Conservation (phyloP, 2,797 vertebrate genomes). For the Poecilia picta region DNA sequence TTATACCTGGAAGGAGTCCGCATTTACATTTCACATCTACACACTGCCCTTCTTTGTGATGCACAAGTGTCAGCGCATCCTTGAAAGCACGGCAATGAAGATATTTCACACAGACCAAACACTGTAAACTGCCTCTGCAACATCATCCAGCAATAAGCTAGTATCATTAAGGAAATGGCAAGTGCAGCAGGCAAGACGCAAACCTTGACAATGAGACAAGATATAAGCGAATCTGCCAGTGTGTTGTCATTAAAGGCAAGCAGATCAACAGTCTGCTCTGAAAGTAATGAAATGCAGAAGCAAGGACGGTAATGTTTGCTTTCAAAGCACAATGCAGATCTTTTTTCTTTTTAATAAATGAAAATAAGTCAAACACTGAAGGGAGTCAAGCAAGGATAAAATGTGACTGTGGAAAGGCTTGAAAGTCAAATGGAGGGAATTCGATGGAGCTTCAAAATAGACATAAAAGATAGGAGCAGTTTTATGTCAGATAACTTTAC, state of each 20-base stretch:
- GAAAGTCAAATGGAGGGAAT: neutral
- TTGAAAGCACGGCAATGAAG: conserved; percentile 18
- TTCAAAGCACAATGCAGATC: conserved; percentile 8
- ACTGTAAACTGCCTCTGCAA: neutral
- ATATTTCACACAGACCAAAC: conserved; percentile 9
- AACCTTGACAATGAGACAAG: conserved; percentile 6
- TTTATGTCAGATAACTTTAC: neutral
- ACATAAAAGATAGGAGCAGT: neutral
- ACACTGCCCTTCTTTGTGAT: neutral
- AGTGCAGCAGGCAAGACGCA: neutral
- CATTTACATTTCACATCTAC: neutral
- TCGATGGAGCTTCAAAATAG: neutral
- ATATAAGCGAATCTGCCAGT: neutral
- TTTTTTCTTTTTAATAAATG: conserved; percentile 9
- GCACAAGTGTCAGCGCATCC: conserved; percentile 11
- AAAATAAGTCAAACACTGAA: conserved; percentile 22
- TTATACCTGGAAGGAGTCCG: neutral
- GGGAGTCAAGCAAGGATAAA: conserved; percentile 12
- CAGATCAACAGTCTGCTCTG: conserved; percentile 4
- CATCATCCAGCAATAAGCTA: conserved; percentile 3
- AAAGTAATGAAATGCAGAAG: conserved; percentile 4
- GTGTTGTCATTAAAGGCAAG: conserved; percentile 9
- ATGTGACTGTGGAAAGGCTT: conserved; percentile 2
- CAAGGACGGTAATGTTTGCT: conserved; percentile 19
- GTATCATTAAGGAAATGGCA: conserved; percentile 4